phyloP scores from a whole-genome alignment of 2,888 invertebrate species.

The Chrysolina americana region DNA sequence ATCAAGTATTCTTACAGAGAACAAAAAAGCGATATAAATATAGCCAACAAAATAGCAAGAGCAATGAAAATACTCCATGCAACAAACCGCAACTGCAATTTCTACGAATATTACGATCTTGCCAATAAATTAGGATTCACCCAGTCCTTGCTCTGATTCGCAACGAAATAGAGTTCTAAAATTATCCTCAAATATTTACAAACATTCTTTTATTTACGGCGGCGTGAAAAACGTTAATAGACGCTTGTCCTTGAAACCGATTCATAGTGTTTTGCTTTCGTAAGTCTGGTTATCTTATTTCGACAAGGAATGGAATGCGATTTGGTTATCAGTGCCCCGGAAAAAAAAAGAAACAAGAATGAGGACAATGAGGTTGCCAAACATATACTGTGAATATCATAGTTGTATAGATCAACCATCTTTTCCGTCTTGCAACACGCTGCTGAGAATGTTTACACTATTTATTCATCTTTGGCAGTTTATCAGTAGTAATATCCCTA shows the following conservation, averaged over 20 bases:
- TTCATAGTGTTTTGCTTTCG: conserved; percentile 24
- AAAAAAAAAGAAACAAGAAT: no score
- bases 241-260: conserved; percentile 29
- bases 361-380: no score
- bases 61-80: background rate
- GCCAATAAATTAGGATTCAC: conserved; percentile 26
- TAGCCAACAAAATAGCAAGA: no score
- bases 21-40: no score
- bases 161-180: conserved; percentile 37
- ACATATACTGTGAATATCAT: no score
- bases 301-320: background rate
- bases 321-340: no score
- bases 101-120: background rate
- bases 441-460: no score
- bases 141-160: conserved; percentile 40
- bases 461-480: no score
- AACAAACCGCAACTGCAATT: conserved; percentile 12
- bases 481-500: no score
- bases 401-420: no score
- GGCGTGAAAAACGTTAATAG: conserved; percentile 34
- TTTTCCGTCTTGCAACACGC: no score
- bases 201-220: conserved; percentile 44
- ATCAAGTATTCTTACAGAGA: no score
- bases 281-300: conserved; percentile 1
- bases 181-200: conserved; percentile 46